Conservation (phyloP, 2,888 invertebrate species). For the Coenonympha glycerion region DNA sequence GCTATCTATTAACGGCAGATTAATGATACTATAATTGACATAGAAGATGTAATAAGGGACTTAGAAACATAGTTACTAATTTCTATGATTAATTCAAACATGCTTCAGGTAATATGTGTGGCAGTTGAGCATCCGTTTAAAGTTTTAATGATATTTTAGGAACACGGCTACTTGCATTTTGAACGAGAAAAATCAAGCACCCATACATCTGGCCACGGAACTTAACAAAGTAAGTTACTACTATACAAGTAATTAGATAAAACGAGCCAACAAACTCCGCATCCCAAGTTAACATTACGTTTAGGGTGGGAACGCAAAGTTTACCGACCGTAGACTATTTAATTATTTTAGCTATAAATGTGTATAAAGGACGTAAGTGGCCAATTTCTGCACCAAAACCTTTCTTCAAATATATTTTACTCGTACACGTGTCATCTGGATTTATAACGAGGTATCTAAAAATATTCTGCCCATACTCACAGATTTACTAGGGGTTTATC, state of each 20-base stretch:
- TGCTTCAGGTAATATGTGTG: too few species aligned
- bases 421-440: too few species aligned
- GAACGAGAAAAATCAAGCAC: constrained; percentile 86
- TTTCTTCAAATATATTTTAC: too few species aligned
- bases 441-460: too few species aligned
- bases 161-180: constrained; percentile 80
- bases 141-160: constrained; percentile 68
- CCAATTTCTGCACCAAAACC: too few species aligned
- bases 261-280: background rate
- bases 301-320: background rate
- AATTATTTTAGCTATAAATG: background rate
- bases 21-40: too few species aligned
- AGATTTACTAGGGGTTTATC: background rate
- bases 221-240: constrained; percentile 74
- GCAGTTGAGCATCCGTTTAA: too few species aligned
- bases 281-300: background rate
- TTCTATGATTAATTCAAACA: too few species aligned
- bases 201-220: constrained; percentile 87
- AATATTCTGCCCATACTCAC: too few species aligned
- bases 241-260: background rate
- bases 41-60: too few species aligned
- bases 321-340: background rate
- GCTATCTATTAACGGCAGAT: too few species aligned
- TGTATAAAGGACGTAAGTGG: background rate
- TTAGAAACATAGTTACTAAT: too few species aligned